Evolutionary conservation across 2,113 vertebrate genomes (phyloP).

Genomic region (Micronycteris hirsuta): DNA sequence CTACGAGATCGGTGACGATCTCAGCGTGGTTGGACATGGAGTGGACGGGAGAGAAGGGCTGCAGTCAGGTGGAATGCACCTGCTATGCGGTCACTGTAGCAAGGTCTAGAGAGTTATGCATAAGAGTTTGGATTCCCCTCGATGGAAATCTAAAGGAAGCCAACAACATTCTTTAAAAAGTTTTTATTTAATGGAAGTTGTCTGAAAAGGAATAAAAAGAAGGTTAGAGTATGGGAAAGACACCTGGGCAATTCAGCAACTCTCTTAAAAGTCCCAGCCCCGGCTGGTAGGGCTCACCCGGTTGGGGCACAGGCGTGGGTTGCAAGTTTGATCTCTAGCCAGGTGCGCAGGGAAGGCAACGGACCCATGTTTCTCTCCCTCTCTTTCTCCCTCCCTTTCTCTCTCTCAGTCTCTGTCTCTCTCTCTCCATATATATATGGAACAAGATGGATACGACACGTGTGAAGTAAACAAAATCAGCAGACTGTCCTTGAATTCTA

Average conservation of each 20-base stretch:
- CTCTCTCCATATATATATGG: background rate
- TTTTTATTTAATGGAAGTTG: background rate
- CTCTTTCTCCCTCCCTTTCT: too few relatives aligned
- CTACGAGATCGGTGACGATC: background rate
- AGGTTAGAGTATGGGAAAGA: background rate
- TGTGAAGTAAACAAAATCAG: background rate
- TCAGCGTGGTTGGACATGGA: background rate
- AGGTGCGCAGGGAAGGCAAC: too few relatives aligned
- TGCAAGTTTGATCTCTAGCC: too few relatives aligned
- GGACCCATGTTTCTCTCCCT: too few relatives aligned
- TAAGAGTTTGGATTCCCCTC: background rate
- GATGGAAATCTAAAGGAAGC: background rate
- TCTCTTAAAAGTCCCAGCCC: background rate
- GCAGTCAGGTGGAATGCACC: background rate
- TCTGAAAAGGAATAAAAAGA: background rate
- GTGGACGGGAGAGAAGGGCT: background rate
- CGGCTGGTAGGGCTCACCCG: too few relatives aligned
- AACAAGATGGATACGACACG: background rate
- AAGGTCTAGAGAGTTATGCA: background rate
- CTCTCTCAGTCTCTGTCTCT: too few relatives aligned
- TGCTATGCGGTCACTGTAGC: background rate
- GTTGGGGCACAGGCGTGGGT: too few relatives aligned
- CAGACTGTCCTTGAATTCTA: background rate
- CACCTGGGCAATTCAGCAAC: background rate
- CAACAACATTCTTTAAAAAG: background rate